Evolutionary conservation across 1,140 invertebrate genomes (phyloP), one percentile per base, ranked within the genome.

Genomic region (Ceratosolen fusciceps): DNA sequence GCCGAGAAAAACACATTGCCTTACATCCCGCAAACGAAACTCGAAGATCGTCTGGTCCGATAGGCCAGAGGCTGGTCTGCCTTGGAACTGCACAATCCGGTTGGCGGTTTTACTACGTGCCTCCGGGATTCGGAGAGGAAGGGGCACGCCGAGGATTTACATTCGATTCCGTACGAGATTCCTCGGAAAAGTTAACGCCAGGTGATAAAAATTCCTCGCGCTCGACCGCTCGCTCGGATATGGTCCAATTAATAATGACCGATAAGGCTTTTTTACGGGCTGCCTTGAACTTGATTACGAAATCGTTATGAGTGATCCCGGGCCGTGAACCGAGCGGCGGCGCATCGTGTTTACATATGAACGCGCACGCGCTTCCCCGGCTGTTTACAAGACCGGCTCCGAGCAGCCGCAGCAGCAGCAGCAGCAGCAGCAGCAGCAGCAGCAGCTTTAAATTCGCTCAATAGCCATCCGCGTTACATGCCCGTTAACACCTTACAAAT

Each of bases 1-100:
- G 52, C n/a, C n/a, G 5, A 10, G 58, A 60, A 39, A 39, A 72
- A 71, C 43, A n/a, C 54, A 43, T 39, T 60, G 71, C 49, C 71
- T 74, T 74, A 58, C 54, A 37, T 60, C 34, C 60, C 60, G 31
- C 12, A 37, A 65, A 65, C n/a, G 31, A 37, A 65, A 21, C 19
- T 19, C 34, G 31, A 26, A 65, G 31, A 37, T 65, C 31, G 3
- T 37, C 31, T 7, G 31, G 16, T 21, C 10, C 10, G 60, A 65
- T 62, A 65, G 2, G 60, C 16, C 2, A 0, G 19, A 37, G 21
- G n/a, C 31, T 65, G 7, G 21, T 21, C 60, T 37, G 10, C 16
- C 4, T 37, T 37, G 31, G 26, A 26, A n/a, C 60, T 65, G 60
- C 34, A n/a, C n/a, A 62, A 21, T 65, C 34, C 34, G 34, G 60